phyloP scores from a whole-genome alignment of 2,888 invertebrate species.

The Sinelater perroti region DNA sequence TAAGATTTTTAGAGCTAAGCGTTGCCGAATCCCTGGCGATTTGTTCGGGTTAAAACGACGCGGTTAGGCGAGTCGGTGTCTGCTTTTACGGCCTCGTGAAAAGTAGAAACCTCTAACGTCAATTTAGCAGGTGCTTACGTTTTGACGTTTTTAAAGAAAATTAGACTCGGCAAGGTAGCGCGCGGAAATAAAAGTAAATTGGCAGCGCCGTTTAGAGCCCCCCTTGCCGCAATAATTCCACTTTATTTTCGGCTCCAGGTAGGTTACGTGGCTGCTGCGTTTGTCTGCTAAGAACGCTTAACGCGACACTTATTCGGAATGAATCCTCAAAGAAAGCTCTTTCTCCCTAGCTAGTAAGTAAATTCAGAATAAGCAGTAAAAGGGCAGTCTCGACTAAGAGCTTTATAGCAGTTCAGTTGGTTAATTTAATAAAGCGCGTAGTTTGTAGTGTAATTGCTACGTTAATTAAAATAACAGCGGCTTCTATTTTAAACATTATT shows the following conservation, averaged over 20 bases:
- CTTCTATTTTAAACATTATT: too few relatives aligned
- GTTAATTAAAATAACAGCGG: too few relatives aligned
- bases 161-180: slow-evolving; percentile 4
- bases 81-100: slow-evolving; percentile 11
- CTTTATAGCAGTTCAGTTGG: too few relatives aligned
- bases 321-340: too few relatives aligned
- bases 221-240: neutral
- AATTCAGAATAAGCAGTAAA: too few relatives aligned
- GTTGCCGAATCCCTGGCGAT: neutral
- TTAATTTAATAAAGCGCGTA: too few relatives aligned
- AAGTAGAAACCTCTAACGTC: slow-evolving; percentile 14
- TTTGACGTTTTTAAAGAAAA: slow-evolving; percentile 18
- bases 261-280: too few relatives aligned
- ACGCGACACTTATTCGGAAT: too few relatives aligned
- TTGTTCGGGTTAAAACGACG: neutral
- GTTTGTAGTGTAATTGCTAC: too few relatives aligned
- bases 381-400: too few relatives aligned
- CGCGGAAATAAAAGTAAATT: slow-evolving; percentile 8
- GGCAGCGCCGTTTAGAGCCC: neutral
- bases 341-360: too few relatives aligned
- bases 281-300: too few relatives aligned
- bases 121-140: slow-evolving; percentile 13
- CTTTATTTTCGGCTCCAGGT: slow-evolving; percentile 6
- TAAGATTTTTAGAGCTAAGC: slow-evolving; percentile 1
- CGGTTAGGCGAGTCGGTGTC: slow-evolving; percentile 5